Evolutionary conservation across 2,888 invertebrate species (phyloP), one percentile per base, ranked within the genome.

Genomic region (Tetanocera ferruginea): DNA sequence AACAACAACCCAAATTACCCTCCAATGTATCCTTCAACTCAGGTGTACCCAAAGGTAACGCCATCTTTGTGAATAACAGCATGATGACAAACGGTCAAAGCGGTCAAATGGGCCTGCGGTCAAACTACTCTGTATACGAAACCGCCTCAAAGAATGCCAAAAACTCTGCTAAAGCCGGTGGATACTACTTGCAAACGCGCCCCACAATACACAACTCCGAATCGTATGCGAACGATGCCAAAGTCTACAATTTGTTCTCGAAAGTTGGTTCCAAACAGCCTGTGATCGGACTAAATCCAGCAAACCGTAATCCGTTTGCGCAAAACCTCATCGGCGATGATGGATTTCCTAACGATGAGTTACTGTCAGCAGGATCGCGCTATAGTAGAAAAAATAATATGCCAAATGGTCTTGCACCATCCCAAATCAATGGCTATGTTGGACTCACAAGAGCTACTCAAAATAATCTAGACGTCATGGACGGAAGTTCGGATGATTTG

Each of bases 401-500:
- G 19, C 67, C n/a, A 70, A 73, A 78, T 9, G 14, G 19, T 34
- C 76, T 31, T 17, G 57, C 34, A 11, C 66, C 74, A 2, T 28
- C 69, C 5, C 66, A 62, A 31, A 77, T 72, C 51, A 77, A 72
- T 34, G 73, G 51, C 11, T 37, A 55, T 11, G 57, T n/a, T 9
- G 75, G 52, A 8, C 51, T 19, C 11, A 76, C 31, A 25, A 69
- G 80, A 14, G 70, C 71, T 6, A 11, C n/a, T 9, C 71, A 69
- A 5, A 52, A 64, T 64, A 71, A 67, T 6, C 55, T 37, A 11
- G 66, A 57, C 67, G 57, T 23, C 6, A 69, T 25, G 23, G 5
- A 23, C 0, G 70, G 57, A 4, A 81, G 81, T n/a, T 77, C 92
- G 43, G 94, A 94, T 84, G 93, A 94, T 82, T 93, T 94, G 84